Evolutionary conservation across 2,797 vertebrate species (phyloP).

Genomic region (Crypturellus tataupa): DNA sequence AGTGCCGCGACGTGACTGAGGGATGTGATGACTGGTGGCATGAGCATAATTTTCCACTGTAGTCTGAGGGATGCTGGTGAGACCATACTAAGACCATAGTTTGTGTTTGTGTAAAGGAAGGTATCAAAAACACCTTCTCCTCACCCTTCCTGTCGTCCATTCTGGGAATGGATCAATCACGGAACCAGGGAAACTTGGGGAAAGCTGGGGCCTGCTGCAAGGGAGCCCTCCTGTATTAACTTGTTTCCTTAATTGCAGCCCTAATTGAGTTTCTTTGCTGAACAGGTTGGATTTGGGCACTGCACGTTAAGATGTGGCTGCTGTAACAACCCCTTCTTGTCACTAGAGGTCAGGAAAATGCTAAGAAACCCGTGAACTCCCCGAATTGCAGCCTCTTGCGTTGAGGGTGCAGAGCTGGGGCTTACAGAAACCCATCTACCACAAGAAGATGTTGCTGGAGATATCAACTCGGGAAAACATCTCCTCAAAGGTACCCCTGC

Average conservation of each 20-base stretch:
- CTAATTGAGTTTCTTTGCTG: neutral
- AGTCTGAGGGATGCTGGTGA: accelerated
- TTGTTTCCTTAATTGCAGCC: neutral
- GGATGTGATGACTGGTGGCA: neutral
- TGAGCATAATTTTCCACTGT: neutral
- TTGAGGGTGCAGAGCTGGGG: neutral
- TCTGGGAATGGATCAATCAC: neutral
- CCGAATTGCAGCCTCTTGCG: accelerated
- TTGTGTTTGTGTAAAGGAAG: neutral
- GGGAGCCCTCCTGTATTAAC: neutral
- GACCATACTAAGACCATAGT: neutral
- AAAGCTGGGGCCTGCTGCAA: neutral
- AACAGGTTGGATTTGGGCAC: neutral
- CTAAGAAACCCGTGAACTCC: neutral
- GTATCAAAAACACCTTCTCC: neutral
- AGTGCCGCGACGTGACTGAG: neutral
- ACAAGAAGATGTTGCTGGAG: neutral
- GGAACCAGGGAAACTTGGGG: neutral
- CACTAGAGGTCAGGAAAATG: constrained; percentile 74
- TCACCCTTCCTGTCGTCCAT: neutral
- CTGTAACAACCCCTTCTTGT: neutral
- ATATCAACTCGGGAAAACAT: neutral
- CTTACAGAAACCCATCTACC: neutral
- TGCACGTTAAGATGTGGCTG: neutral
- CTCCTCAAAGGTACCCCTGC: neutral